A percentile compares a stretch with the other conserved stretches of the same genome.
These are phyloP conservation scores for Apostichopus japonicus DNA, from an alignment of 35 echinoderm and acorn worm species.

Conservation along the genomic window DNA sequence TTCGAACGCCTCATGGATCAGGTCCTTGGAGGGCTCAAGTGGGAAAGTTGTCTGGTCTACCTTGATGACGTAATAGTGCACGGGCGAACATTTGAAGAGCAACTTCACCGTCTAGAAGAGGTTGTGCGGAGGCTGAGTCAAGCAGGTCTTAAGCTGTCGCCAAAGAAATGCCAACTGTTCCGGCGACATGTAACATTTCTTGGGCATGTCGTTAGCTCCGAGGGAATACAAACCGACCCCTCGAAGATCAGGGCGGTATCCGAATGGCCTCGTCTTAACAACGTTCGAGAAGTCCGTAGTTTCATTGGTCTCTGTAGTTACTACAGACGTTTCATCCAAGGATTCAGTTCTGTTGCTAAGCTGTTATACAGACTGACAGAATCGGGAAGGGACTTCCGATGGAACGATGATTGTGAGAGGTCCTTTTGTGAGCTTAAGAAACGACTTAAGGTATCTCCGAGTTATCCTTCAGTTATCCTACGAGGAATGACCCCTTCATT, in stretches of 20 bases:
- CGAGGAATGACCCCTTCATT: slow-evolving; percentile 10
- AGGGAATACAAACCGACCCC: slow-evolving; percentile 48
- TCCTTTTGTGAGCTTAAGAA: slow-evolving; percentile 45
- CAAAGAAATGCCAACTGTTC: slow-evolving; percentile 58
- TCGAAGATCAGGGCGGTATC: slow-evolving; percentile 44
- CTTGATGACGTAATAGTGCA: slow-evolving; percentile 53
- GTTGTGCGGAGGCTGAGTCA: background rate
- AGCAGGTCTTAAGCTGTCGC: slow-evolving; percentile 51
- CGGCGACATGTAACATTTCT: slow-evolving; percentile 21
- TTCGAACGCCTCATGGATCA: slow-evolving; percentile 73
- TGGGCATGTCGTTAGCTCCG: slow-evolving; percentile 33
- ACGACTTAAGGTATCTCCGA: background rate
- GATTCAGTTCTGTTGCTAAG: slow-evolving; percentile 27
- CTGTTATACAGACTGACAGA: slow-evolving; percentile 35
- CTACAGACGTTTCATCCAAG: slow-evolving; percentile 52
- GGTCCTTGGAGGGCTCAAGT: slow-evolving; percentile 54
- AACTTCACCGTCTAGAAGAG: background rate
- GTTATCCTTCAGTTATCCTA: no score
- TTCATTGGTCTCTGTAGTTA: slow-evolving; percentile 61
- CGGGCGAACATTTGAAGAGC: slow-evolving; percentile 11
- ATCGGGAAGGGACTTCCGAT: slow-evolving; percentile 21
- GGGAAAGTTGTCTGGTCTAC: slow-evolving; percentile 58
- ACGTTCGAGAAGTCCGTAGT: slow-evolving; percentile 59
- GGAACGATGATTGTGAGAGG: slow-evolving; percentile 26
- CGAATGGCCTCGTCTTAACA: slow-evolving; percentile 41